Evolutionary conservation across 2,888 invertebrate species (phyloP), one percentile per base, ranked within the genome.

Genomic region (Aquatica leii): DNA sequence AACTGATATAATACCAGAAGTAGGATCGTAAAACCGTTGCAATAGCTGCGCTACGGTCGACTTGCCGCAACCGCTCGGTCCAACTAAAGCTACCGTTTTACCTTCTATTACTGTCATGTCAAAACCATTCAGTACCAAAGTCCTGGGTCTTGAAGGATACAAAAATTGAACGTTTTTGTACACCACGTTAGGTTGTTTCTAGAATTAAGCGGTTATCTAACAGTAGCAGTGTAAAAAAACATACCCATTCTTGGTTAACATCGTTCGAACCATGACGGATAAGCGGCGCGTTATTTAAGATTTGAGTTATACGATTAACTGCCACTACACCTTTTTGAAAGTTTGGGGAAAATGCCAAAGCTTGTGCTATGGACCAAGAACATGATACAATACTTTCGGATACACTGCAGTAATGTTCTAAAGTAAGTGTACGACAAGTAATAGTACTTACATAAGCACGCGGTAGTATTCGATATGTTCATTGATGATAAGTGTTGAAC

Each of bases 261-360:
- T 77, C 70, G 49, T 76, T 69, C 0, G 68, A 56, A 14, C 75
- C 70, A 71, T 82, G 81, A 69, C 76, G 73, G 18, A 92, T 86
- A 70, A 84, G 81, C 0, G 92, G 90, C 71, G 84, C 34, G 2
- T n/a, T 0, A 5, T 20, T 20, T 4, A 14, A 31, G 15, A 43
- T 9, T 14, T 4, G n/a, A n/a, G n/a, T n/a, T n/a, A n/a, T n/a
- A n/a, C n/a, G n/a, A n/a, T n/a, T n/a, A n/a, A n/a, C n/a, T n/a
- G n/a, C n/a, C n/a, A n/a, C n/a, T n/a, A n/a, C n/a, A n/a, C n/a
- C n/a, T n/a, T n/a, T n/a, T n/a, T n/a, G n/a, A n/a, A n/a, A n/a
- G n/a, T n/a, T n/a, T 1, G 93, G 92, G 0, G 92, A 91, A 79
- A 92, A 93, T 0, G 89, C 88, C 50, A 90, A 85, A 0, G 85